Evolutionary conservation across 2,888 invertebrate genomes (phyloP).

Genomic region (Neoitamus cyanurus): DNA sequence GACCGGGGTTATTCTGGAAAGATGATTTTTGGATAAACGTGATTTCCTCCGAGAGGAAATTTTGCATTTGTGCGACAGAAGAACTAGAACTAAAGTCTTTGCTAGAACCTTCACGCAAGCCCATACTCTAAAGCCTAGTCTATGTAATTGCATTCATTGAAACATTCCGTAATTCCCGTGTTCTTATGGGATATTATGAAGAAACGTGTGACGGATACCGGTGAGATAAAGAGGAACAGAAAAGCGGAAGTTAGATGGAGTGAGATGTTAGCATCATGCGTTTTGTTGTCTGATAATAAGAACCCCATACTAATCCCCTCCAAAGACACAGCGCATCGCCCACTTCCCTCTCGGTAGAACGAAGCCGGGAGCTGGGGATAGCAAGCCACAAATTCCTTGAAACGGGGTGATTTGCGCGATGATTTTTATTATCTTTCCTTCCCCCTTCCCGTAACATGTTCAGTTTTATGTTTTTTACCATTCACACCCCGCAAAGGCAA

Average conservation of each 20-base stretch:
- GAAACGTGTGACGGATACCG: constrained; percentile 4
- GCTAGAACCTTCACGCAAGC: too few species aligned
- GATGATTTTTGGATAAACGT: not conserved
- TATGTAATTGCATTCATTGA: too few species aligned
- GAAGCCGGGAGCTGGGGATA: not conserved
- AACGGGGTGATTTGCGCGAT: constrained; percentile 17
- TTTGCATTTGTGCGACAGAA: not conserved
- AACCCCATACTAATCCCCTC: not conserved
- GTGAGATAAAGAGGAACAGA: constrained; percentile 24
- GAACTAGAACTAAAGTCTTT: not conserved
- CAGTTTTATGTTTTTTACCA: constrained; percentile 31
- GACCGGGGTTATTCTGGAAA: not conserved
- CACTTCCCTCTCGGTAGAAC: not conserved
- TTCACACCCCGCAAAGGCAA: not conserved
- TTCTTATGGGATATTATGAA: not conserved
- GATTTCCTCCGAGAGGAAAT: not conserved
- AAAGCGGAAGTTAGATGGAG: constrained; percentile 28
- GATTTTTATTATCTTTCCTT: constrained; percentile 38
- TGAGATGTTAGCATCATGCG: not conserved
- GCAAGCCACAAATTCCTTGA: not conserved
- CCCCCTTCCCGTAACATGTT: not conserved
- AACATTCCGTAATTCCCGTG: not conserved
- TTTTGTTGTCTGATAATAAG: constrained; percentile 46
- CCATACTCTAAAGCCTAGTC: not conserved
- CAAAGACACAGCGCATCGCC: not conserved